phyloP scores from a whole-genome alignment of 2,797 vertebrate genomes.

The Australoheros facetus region DNA sequence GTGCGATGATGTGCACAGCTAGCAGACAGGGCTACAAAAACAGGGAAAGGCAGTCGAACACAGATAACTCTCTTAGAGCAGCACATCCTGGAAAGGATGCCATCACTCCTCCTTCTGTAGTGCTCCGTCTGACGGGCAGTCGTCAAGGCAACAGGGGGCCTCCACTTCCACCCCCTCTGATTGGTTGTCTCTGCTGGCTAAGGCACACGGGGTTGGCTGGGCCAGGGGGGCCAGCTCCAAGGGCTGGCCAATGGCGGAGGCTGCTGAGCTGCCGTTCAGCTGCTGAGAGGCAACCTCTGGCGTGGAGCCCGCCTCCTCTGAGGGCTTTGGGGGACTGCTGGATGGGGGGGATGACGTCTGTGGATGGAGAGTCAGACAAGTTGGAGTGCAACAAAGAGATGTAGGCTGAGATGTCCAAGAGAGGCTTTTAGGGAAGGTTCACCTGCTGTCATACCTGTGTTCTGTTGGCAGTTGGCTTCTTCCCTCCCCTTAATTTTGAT shows the following conservation, averaged over 20 bases:
- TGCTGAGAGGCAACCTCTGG: constrained; percentile 78
- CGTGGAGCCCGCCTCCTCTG: constrained; percentile 80
- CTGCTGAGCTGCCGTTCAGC: constrained; percentile 84
- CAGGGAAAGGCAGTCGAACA: constrained; percentile 87
- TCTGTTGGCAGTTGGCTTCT: constrained; percentile 78
- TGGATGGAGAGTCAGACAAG: constrained; percentile 2
- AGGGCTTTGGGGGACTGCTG: constrained; percentile 81
- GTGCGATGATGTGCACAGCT: constrained; percentile 49
- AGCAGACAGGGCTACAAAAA: constrained; percentile 74
- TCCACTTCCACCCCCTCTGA: constrained; percentile 84
- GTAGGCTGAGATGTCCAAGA: not conserved
- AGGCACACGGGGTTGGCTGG: constrained; percentile 91
- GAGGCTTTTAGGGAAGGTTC: not conserved
- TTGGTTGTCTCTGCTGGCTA: constrained; percentile 93
- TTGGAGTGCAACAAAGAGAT: not conserved
- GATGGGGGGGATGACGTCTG: constrained; percentile 76
- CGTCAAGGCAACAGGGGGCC: constrained; percentile 85
- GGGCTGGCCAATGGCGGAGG: constrained; percentile 78
- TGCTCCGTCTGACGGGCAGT: constrained; percentile 87
- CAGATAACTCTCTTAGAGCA: constrained; percentile 80
- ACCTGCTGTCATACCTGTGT: constrained; percentile 72
- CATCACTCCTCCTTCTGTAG: constrained; percentile 89
- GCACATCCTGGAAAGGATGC: constrained; percentile 68
- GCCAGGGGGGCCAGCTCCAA: constrained; percentile 81
- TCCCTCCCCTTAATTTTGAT: constrained; percentile 76